Percentiles rank a stretch among this genome's conserved stretches.
Evolutionary conservation across 2,888 invertebrate genomes (phyloP).

Genomic region (Andricus quercusramuli): DNA sequence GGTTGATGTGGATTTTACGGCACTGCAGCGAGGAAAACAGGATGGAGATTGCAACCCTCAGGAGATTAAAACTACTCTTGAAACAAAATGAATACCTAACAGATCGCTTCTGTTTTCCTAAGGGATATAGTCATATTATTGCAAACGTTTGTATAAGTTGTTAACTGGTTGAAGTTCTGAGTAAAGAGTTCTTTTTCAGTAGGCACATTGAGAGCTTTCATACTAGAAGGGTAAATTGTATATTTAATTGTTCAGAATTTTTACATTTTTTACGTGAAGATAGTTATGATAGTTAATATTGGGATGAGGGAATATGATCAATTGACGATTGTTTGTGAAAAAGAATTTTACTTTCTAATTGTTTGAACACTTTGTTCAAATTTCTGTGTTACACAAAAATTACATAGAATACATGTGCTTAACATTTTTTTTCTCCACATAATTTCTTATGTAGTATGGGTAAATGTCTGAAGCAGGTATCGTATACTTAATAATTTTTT

Average conservation of each 20-base stretch:
- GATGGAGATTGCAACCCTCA: neutral
- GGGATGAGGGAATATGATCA: too few species aligned
- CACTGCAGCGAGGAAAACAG: neutral
- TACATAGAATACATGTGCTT: too few species aligned
- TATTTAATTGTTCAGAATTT: neutral
- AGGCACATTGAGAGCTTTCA: neutral
- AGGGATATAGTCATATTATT: neutral
- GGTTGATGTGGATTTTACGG: neutral
- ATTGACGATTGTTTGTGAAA: too few species aligned
- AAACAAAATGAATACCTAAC: constrained; percentile 1
- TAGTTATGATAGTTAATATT: too few species aligned
- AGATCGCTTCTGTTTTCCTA: neutral
- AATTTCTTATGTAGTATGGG: too few species aligned
- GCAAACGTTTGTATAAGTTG: neutral
- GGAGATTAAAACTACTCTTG: neutral
- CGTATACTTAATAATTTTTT: too few species aligned
- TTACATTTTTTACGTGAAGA: too few species aligned
- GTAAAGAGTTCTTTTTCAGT: neutral
- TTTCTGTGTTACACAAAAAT: too few species aligned
- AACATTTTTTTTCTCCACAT: too few species aligned
- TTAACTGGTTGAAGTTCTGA: neutral
- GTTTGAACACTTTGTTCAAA: too few species aligned
- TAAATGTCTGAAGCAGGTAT: too few species aligned
- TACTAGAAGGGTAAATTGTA: neutral
- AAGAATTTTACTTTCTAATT: too few species aligned